Base-by-base conservation (phyloP, 2,113 vertebrate genomes). In the Anhinga anhinga region DNA sequence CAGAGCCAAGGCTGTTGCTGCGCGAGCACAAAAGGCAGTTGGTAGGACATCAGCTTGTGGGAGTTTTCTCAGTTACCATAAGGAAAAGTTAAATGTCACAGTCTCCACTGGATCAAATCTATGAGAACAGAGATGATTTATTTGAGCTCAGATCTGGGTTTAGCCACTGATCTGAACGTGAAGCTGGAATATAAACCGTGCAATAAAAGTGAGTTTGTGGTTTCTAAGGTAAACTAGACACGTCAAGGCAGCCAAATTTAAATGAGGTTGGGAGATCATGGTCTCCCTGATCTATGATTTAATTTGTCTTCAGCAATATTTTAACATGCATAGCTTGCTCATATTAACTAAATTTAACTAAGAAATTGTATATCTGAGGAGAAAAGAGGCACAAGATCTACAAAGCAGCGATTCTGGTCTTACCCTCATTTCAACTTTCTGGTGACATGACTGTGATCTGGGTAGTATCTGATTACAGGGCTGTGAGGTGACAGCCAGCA, bases 11-110 rank as follows among this genome's bases (percentile, higher is more conserved):
- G 78, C 94, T 86, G 92, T 86, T 9, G 4, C 88, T 72, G 70
- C 0, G 30, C 0, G 16, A 96, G 85, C 90, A 95, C 97, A 96
- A 97, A 97, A 97, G 96, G 96, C 96, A 96, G 88, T 76, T 97
- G 96, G 96, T 93, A 50, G 93, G 95, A 97, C 97, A 96, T 95
- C 95, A 95, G 86, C 74, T 80, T 95, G 93, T 95, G 96, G 96
- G 93, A 96, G 93, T 95, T 76, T 93, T 91, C 95, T 94, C 87
- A 96, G 96, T 65, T 95, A 92, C 91, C 91, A 80, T 82, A 87
- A 96, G 83, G 94, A 97, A 93, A 91, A 89, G 91, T 91, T 95
- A 93, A 96, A 95, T 95, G 90, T 90, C 90, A 96, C 76, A 69
- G 65, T 87, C 93, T 91, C 95, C 93, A 66, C 78, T 91, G 66